A percentile compares a stretch with the other conserved stretches of the same genome.
phyloP scores from a whole-genome alignment of 2,113 vertebrate species.

The Varanus komodoensis region DNA sequence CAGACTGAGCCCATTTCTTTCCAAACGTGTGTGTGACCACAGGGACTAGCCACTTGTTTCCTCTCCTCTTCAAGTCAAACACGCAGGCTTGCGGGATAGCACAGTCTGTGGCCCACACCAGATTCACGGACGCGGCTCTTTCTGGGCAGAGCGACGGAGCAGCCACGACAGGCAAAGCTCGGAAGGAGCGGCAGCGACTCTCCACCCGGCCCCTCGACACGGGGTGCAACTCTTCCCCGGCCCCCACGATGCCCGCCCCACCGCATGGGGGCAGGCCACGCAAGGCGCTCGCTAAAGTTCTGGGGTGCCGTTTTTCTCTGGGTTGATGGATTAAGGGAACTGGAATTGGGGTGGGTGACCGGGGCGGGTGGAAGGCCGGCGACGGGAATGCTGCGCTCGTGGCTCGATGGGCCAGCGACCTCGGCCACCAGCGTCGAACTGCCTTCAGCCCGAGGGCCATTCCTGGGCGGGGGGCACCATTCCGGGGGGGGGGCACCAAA shows the following conservation, averaged over 20 bases:
- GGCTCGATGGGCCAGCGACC: background rate
- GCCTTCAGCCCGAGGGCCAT: too few relatives aligned
- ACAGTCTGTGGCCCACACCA: background rate
- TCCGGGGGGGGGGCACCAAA: too few relatives aligned
- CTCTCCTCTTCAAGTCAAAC: background rate
- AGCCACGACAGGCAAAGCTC: too few relatives aligned
- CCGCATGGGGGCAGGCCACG: too few relatives aligned
- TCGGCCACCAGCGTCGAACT: too few relatives aligned
- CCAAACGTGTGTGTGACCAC: background rate
- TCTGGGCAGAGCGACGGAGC: background rate
- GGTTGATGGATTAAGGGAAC: background rate
- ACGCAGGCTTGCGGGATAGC: background rate
- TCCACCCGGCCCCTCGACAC: background rate
- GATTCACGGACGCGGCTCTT: background rate
- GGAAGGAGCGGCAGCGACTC: background rate
- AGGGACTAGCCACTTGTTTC: background rate
- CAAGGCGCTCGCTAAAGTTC: background rate
- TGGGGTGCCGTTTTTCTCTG: background rate
- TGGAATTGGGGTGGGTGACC: too few relatives aligned
- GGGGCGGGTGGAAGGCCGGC: background rate
- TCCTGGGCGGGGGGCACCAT: too few relatives aligned
- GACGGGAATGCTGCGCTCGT: too few relatives aligned
- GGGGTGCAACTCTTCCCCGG: background rate
- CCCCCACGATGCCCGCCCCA: background rate
- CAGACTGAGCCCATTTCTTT: background rate